phyloP scores from a whole-genome alignment of 2,888 invertebrate genomes.

The Eupithecia dodoneata region DNA sequence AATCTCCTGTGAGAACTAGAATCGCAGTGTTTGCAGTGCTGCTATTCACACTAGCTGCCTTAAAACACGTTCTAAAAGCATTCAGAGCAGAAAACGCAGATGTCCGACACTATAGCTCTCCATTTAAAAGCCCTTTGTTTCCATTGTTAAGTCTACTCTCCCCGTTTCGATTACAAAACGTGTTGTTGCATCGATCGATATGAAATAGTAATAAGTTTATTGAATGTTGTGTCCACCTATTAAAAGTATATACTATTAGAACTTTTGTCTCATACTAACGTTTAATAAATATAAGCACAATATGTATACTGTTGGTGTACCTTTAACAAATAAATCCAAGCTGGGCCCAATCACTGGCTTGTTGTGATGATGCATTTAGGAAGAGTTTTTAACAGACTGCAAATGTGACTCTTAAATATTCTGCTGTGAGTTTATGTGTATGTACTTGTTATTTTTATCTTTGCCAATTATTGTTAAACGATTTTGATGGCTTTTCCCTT shows the following conservation, averaged over 20 bases:
- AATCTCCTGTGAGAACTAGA: neutral
- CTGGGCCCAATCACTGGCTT: neutral
- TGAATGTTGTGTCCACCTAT: no score
- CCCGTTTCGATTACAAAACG: constrained; percentile 20
- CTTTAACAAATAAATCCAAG: no score
- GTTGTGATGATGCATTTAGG: neutral
- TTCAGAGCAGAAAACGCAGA: constrained; percentile 11
- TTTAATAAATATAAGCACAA: no score
- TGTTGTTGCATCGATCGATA: neutral
- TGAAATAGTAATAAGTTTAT: no score
- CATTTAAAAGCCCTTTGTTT: constrained; percentile 15
- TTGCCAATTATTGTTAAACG: no score
- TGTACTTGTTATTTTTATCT: no score
- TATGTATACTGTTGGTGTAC: no score
- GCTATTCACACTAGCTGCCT: neutral
- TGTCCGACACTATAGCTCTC: constrained; percentile 4
- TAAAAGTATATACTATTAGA: no score
- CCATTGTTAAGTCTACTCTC: constrained; percentile 22
- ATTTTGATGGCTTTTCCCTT: no score
- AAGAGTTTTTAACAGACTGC: neutral
- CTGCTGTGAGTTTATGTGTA: no score
- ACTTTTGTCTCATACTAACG: no score
- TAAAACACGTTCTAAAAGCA: neutral
- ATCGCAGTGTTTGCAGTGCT: neutral
- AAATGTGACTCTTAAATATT: no score